phyloP scores from a whole-genome alignment of 2,797 vertebrate genomes.

The Malacoraja senta region DNA sequence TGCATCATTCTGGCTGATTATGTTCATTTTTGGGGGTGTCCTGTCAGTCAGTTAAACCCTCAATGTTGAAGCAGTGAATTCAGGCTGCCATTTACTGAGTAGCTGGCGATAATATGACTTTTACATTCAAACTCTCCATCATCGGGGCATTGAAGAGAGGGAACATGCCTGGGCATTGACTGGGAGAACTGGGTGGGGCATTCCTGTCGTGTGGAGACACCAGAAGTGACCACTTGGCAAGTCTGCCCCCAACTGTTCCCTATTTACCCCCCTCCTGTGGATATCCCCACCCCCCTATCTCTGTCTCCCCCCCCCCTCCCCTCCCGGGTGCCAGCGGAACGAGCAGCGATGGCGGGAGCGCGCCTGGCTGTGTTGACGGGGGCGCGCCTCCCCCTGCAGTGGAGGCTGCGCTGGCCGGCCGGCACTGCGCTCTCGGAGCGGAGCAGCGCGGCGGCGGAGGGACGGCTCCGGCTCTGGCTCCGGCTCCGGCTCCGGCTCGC shows the following conservation, averaged over 20 bases:
- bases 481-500: too few species aligned
- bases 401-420: slow-evolving; percentile 37
- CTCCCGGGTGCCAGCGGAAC: background rate
- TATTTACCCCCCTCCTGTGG: background rate
- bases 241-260: background rate
- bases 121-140: background rate
- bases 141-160: too few species aligned
- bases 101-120: background rate
- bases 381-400: slow-evolving; percentile 41
- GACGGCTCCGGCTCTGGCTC: too few species aligned
- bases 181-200: too few species aligned
- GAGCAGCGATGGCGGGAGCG: background rate
- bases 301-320: background rate
- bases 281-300: background rate
- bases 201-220: too few species aligned
- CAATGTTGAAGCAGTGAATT: background rate
- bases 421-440: too few species aligned
- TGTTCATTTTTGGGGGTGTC: background rate
- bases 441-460: background rate
- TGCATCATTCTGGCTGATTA: background rate
- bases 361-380: background rate
- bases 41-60: background rate
- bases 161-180: too few species aligned
- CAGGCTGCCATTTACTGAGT: background rate
- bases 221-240: background rate